Base-by-base conservation (phyloP, 1,140 invertebrate genomes). In the Paralvinella palmiformis region DNA sequence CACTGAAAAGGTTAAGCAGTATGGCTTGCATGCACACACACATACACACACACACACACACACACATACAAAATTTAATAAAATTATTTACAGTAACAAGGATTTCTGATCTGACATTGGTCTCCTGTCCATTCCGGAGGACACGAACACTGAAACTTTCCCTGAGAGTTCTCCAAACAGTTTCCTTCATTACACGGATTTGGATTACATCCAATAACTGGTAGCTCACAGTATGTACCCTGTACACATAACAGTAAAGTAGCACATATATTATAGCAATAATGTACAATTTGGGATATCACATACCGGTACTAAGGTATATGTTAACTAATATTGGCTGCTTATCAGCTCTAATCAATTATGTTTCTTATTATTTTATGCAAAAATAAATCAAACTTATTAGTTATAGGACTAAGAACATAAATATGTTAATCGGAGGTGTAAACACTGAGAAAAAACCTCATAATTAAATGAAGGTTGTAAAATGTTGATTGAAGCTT, bases 141-240 rank as follows among this genome's bases (percentile, higher is more conserved):
- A 55, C 65, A 66, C 6, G n/a, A 22, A 44, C 65, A 66, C 36
- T 44, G 50, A 32, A 57, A 37, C 24, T 36, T 35, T 20, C 58
- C 59, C 24, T 29, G 24, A 29, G 27, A 20, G n/a, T 33, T n/a
- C 13, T 53, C 60, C n/a, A 66, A 17, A 52, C 65, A 66, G n/a
- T 55, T 41, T 22, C 65, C 65, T n/a, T 13, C 27, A 56, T 62
- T 53, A 33, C 65, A 66, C 22, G 61, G 48, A 35, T 63, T 44
- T 5, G 59, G 60, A 24, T 13, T 32, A 32, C 61, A 66, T 20
- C 59, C 59, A 27, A 45, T 13, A n/a, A 62, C 59, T 53, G 6
- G 15, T 1, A 44, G 35, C 45, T 59, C 35, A 50, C 63, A 64
- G 15, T 17, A 27, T 37, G 15, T 24, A 27, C 63, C 63, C 63